Percentiles rank a stretch among this genome's conserved stretches.
Conservation (phyloP, 2,113 vertebrate genomes). For the Blennius ocellaris region DNA sequence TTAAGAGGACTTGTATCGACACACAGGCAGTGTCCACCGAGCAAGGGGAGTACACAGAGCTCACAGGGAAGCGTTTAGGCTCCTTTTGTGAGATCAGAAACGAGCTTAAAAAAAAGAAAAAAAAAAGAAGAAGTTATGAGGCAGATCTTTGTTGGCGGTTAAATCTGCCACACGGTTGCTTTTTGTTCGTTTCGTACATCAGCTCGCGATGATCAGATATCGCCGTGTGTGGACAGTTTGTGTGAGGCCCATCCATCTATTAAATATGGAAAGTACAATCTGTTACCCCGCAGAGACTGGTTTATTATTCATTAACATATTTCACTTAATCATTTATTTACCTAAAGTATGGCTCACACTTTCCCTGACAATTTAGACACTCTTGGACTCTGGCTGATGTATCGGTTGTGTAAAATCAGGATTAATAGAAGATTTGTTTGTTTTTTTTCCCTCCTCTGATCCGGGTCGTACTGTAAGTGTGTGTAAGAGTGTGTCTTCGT, state of each 20-base stretch:
- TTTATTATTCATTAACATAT: conserved; percentile 80
- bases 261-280: conserved; percentile 83
- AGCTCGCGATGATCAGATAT: conserved; percentile 32
- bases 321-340: conserved; percentile 79
- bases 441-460: conserved; percentile 40
- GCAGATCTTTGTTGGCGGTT: conserved; percentile 38
- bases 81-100: conserved; percentile 35
- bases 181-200: conserved; percentile 5
- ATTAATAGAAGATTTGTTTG: conserved; percentile 51
- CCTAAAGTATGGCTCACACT: conserved; percentile 63
- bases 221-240: conserved; percentile 33
- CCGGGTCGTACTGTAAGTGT: neutral
- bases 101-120: neutral
- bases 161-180: conserved; percentile 29
- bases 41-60: conserved; percentile 31
- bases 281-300: conserved; percentile 74
- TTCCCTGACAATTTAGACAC: neutral
- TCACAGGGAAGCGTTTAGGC: conserved; percentile 30
- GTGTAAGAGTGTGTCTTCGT: too few relatives aligned
- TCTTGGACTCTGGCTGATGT: conserved; percentile 26
- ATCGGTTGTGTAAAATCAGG: conserved; percentile 56
- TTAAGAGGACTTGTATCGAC: conserved; percentile 69
- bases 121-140: neutral
- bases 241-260: conserved; percentile 69
- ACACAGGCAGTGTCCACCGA: conserved; percentile 49